These are phyloP conservation scores for Ciona savignyi DNA, from an alignment of 23 tunicate genomes.

Conservation along the genomic window DNA sequence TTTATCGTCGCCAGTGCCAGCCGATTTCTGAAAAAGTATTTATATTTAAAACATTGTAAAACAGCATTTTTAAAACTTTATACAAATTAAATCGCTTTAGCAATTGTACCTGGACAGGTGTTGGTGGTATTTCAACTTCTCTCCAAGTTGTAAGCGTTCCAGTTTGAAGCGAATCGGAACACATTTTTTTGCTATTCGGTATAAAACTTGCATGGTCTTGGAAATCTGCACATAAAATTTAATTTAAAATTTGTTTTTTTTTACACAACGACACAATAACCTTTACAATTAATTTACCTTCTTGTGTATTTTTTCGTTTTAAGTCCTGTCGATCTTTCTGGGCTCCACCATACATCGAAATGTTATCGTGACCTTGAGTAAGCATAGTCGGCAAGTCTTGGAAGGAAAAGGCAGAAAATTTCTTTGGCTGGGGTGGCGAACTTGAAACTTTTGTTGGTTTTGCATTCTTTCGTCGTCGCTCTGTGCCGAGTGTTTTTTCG, in stretches of 20 bases:
- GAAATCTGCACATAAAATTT: no score
- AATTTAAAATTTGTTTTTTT: no score
- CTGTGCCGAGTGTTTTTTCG: not conserved
- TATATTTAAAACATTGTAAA: no score
- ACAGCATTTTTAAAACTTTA: not conserved
- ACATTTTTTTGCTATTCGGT: not conserved
- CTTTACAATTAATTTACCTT: not conserved
- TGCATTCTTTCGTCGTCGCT: not conserved
- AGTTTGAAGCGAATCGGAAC: not conserved
- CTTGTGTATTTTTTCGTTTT: conserved; percentile 3
- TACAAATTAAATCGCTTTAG: no score
- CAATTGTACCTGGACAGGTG: no score
- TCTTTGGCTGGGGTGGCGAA: not conserved
- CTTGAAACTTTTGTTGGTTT: not conserved
- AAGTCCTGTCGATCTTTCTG: not conserved
- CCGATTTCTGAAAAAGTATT: not conserved
- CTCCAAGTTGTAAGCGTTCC: not conserved
- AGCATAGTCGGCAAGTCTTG: conserved; percentile 17
- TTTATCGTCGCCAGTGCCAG: not conserved
- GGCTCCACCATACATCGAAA: not conserved
- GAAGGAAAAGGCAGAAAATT: not conserved
- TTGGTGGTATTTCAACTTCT: not conserved
- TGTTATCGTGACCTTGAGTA: not conserved
- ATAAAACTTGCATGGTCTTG: no score
- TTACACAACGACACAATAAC: no score